These are phyloP conservation scores for Ochlodes sylvanus DNA, from an alignment of 2,888 invertebrate genomes.

Conservation along the genomic window DNA sequence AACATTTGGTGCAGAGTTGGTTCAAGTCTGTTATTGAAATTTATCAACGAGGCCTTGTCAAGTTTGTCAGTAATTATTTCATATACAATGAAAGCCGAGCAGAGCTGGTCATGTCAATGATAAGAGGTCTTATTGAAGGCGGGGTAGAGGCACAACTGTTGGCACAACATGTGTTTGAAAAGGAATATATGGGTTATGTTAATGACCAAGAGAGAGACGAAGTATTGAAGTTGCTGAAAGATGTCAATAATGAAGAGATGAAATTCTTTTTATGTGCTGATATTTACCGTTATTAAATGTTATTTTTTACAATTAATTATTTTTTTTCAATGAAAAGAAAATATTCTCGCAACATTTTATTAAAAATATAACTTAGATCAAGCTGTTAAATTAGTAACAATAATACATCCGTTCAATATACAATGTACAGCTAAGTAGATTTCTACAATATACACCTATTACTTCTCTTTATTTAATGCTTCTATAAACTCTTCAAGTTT, in stretches of 20 bases:
- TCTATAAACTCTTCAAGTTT: slow-evolving; percentile 99
- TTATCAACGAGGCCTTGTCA: slow-evolving; percentile 48
- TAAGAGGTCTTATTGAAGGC: slow-evolving; percentile 45
- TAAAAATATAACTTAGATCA: slow-evolving; percentile 78
- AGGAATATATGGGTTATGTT: slow-evolving; percentile 16
- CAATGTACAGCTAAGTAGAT: slow-evolving; percentile 37
- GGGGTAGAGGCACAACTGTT: slow-evolving; percentile 43
- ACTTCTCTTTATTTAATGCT: slow-evolving; percentile 98
- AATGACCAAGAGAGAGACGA: slow-evolving; percentile 32
- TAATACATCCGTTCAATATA: slow-evolving; percentile 56
- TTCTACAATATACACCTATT: slow-evolving; percentile 52
- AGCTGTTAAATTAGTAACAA: slow-evolving; percentile 73
- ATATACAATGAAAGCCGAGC: slow-evolving; percentile 30
- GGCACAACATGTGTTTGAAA: slow-evolving; percentile 42
- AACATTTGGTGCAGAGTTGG: slow-evolving; percentile 51
- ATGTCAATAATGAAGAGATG: slow-evolving; percentile 42
- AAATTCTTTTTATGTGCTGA: slow-evolving; percentile 44
- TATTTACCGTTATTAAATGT: slow-evolving; percentile 11
- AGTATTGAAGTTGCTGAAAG: slow-evolving; percentile 41
- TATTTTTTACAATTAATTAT: too few species aligned
- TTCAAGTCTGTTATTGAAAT: slow-evolving; percentile 57
- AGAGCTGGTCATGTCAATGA: slow-evolving; percentile 40
- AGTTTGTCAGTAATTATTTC: slow-evolving; percentile 48
- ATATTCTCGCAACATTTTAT: slow-evolving; percentile 60
- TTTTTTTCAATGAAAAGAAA: background rate